Base-by-base conservation (phyloP, 1,140 invertebrate species). In the Eumeta japonica region DNA sequence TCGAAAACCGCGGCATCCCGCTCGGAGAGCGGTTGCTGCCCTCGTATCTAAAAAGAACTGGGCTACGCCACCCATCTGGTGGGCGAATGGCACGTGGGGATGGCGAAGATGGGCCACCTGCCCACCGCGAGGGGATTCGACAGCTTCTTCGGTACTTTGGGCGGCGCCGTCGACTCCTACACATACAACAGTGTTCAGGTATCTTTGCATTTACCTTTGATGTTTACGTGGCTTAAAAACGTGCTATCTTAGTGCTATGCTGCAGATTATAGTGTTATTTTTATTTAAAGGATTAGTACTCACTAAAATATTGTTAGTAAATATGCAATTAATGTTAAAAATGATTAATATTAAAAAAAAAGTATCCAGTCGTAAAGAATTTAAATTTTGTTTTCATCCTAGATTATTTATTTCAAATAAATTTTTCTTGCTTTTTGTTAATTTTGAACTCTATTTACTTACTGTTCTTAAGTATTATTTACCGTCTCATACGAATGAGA, bases 1-100 rank as follows among this genome's bases (percentile, higher is more conserved):
- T 81, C 4, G 83, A 88, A 47, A 84, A 87, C 0, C 81, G 84
- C 56, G 88, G 86, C 2, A 55, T 93, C 1, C 82, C 86, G 0
- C 49, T 88, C 2, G 75, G 80, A 14, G 79, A 85, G 44, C 83
- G 80, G 28, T 54, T 88, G 0, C 58, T 93, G 40, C 85, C 90
- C 0, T 65, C 90, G 67, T 81, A 84, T 41, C 71, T 94, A n/a
- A 29, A 80, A 81, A 51, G 73, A 83, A 18, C 60, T 82, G 0
- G 90, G 89, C 0, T 95, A 94, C 61, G 65, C 62, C 9, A 92
- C 88, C 1, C 84, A 89, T 61, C 78, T 88, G 15, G 77, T 94
- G 11, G 92, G 92, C 18, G 94, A 95, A 74, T 93, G 90, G 90
- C 89, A 91, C 57, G 72, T 90, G 40, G 89, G 89, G 2, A 86